Base-by-base conservation (phyloP, 2,797 vertebrate species). In the Manis pentadactyla region DNA sequence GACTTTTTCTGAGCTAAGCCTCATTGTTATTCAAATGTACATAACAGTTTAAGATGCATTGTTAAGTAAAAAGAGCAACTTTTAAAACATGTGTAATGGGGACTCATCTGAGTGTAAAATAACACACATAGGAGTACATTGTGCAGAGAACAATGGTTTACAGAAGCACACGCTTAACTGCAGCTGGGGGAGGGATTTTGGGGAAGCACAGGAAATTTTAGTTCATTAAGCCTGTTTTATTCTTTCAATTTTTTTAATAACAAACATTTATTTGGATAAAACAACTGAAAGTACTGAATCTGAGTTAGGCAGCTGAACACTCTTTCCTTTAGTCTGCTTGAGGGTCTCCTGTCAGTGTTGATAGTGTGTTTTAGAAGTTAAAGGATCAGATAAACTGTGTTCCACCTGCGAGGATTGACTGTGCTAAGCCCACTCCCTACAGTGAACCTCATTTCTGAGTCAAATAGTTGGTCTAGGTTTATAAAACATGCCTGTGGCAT, bases 381-480 rank as follows among this genome's bases (percentile, higher is more conserved):
- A 31, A 14, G 71, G 53, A 5, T 34, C 64, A 75, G 57, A 7
- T 34, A 4, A 17, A 27, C 85, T 87, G 31, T 69, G 64, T 61
- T 8, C 5, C 2, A 69, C 27, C 23, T 69, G 51, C 17, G 23
- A 27, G 78, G 17, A 39, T 9, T 37, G 55, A 73, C 64, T 49
- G 59, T 78, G 37, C 75, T 53, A 46, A 59, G 37, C 59, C 59
- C 7, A 18, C 25, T n/a, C 63, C 73, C 77, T n/a, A 23, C 71
- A 69, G 31, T 39, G 42, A 23, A 6, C 55, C 85, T 95, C 34
- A 12, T 84, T 74, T 87, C 77, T 34, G 5, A 57, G 42, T 96
- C 53, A 61, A 85, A 53, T 13, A 79, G n/a, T 53, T 77, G 69
- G 34, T 63, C 59, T 14, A 14, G 31, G 83, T 74, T 95, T 71